A percentile compares a stretch with the other conserved stretches of the same genome.
Evolutionary conservation across 92 coral and sea anemone species (phyloP).

Genomic region (Virgularia gustaviana): DNA sequence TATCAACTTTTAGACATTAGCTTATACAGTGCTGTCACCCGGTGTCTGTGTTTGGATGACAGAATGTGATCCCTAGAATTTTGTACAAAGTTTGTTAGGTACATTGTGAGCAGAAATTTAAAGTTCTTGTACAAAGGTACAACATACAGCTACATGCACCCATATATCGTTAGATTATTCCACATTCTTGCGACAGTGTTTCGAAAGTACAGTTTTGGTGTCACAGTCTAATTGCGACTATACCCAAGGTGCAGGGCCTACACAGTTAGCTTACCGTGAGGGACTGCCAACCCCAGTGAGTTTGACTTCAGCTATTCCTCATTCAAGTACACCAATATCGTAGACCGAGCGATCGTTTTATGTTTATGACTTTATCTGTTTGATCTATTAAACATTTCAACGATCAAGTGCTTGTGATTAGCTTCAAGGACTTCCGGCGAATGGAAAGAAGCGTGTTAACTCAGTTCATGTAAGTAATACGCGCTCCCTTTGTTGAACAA

Average conservation of each 20-base stretch:
- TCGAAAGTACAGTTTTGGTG: not conserved
- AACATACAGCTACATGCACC: too few relatives aligned
- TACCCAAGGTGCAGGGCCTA: not conserved
- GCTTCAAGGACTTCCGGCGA: conserved; percentile 29
- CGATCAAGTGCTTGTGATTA: conserved; percentile 32
- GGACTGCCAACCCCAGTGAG: too few relatives aligned
- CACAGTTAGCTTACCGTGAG: too few relatives aligned
- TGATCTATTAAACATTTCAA: conserved; percentile 26
- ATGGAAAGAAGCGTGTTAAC: not conserved
- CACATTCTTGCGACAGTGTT: too few relatives aligned
- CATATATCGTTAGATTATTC: too few relatives aligned
- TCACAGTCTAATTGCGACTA: not conserved
- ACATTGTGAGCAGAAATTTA: too few relatives aligned
- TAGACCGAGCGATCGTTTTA: conserved; percentile 6
- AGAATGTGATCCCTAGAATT: too few relatives aligned
- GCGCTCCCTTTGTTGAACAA: not conserved
- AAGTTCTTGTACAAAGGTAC: too few relatives aligned
- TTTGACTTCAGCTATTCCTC: not conserved
- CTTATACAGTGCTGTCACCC: too few relatives aligned
- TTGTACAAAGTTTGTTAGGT: too few relatives aligned
- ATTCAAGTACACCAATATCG: conserved; percentile 1
- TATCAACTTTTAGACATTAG: not conserved
- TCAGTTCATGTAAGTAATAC: not conserved
- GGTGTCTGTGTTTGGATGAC: too few relatives aligned
- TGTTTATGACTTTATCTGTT: conserved; percentile 27